Conservation (phyloP, 2,888 invertebrate genomes). For the Netelia virgata region DNA sequence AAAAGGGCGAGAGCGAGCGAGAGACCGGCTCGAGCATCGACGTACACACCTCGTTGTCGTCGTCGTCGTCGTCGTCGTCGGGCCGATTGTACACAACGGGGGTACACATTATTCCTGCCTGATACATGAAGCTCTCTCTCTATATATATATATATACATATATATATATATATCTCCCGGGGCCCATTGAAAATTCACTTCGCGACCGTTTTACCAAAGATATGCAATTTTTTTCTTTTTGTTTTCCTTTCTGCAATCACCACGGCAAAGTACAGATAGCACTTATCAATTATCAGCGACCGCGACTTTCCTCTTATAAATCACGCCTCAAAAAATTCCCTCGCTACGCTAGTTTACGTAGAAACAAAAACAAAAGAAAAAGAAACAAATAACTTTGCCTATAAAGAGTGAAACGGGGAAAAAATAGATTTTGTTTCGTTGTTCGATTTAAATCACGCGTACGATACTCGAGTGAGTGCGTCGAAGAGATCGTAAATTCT, state of each 20-base stretch:
- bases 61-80: constrained; percentile 7
- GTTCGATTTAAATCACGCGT: no score
- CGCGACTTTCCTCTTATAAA: neutral
- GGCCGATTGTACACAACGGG: neutral
- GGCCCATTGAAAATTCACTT: constrained; percentile 39
- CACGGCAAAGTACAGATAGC: neutral
- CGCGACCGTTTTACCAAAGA: constrained; percentile 27
- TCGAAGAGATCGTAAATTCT: neutral
- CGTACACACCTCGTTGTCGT: neutral
- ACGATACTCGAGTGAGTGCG: neutral
- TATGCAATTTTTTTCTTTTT: neutral
- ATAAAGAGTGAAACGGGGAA: no score
- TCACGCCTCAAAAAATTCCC: neutral
- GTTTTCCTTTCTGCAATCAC: neutral
- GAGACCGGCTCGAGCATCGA: neutral
- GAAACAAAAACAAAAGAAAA: no score
- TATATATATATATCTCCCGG: no score
- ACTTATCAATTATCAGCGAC: neutral
- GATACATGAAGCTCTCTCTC: constrained; percentile 1
- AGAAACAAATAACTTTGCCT: no score
- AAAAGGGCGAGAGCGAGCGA: neutral
- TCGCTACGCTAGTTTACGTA: neutral
- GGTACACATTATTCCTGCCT: neutral
- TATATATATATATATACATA: no score
- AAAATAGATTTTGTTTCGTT: no score